These are phyloP conservation scores for Tetropium fuscum DNA, from an alignment of 2,888 invertebrate species.

Conservation along the genomic window DNA sequence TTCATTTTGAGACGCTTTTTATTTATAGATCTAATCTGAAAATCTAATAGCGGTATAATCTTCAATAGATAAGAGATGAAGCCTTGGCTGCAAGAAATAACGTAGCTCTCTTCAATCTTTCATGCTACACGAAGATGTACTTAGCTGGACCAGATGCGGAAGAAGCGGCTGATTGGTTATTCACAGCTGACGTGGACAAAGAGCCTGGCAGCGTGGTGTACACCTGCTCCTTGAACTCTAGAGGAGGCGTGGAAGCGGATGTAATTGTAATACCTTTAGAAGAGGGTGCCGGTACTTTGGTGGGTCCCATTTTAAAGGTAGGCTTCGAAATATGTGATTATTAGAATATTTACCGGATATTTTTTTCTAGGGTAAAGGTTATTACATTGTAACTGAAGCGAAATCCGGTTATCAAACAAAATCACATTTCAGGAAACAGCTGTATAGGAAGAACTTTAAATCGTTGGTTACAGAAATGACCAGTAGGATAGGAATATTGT, in stretches of 20 bases:
- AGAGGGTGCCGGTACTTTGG: conserved; percentile 72
- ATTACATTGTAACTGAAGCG: conserved; percentile 86
- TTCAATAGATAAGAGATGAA: conserved; percentile 87
- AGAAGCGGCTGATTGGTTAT: conserved; percentile 85
- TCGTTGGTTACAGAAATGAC: conserved; percentile 82
- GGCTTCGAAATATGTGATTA: neutral
- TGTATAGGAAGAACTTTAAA: conserved; percentile 78
- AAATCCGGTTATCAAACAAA: conserved; percentile 82
- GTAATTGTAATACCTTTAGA: conserved; percentile 77
- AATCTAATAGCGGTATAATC: no score
- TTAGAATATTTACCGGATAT: neutral
- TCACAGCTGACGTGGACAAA: conserved; percentile 79
- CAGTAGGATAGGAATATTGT: conserved; percentile 83
- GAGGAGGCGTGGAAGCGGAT: conserved; percentile 88
- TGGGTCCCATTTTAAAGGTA: conserved; percentile 77
- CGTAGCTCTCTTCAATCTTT: conserved; percentile 88
- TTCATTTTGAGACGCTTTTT: no score
- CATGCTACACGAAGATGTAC: conserved; percentile 91
- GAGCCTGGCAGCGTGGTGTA: conserved; percentile 77
- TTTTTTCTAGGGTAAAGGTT: conserved; percentile 74
- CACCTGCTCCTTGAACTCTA: conserved; percentile 83
- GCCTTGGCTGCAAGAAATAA: conserved; percentile 82
- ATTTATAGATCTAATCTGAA: no score
- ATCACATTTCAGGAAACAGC: conserved; percentile 77
- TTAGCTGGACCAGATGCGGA: conserved; percentile 87